Base-by-base conservation (phyloP, 1,140 invertebrate genomes). In the Papilio polyxenes region DNA sequence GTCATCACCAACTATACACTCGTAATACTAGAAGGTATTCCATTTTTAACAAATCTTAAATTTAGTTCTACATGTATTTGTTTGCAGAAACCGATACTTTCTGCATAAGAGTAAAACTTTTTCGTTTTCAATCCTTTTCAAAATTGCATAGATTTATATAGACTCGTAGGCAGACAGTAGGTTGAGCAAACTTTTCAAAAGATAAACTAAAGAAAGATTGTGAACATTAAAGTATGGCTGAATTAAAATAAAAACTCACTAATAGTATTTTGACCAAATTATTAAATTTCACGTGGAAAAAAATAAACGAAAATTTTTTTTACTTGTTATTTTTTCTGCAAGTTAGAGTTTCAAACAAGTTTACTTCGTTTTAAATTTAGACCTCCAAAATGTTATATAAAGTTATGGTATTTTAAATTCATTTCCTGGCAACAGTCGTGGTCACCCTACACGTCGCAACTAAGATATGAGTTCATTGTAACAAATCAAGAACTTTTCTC, bases 401-500 rank as follows among this genome's bases (percentile, higher is more conserved):
- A 20, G 56, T 7, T 59, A 20, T 59, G 17, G 0, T n/a, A 20
- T n/a, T 59, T n/a, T 59, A 20, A 6, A 8, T 59, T 20, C 17
- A 9, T 59, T 59, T 59, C 7, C 4, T 15, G 17, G 7, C 17
- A 59, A 59, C n/a, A 5, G 31, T 15, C 11, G 31, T 81, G 81
- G 80, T 17, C 69, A 56, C 56, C 20, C 79, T 51, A 72, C 17
- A 53, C 72, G 53, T 51, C 49, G 74, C 51, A 65, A 20, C 62
- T 51, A 69, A 82, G 74, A 80, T 75, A n/a, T 79, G 81, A 84
- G 81, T 84, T 78, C 81, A 84, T 84, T 81, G 81, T 80, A 82
- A 84, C 83, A 84, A 84, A 84, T 84, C 83, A 82, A 82, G 65
- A 84, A 84, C 74, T 82, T 79, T 20, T n/a, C 74, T 65, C 65